A percentile compares a stretch with the other conserved stretches of the same genome.
Evolutionary conservation across 2,113 vertebrate species (phyloP).

Genomic region (Tautogolabrus adspersus): DNA sequence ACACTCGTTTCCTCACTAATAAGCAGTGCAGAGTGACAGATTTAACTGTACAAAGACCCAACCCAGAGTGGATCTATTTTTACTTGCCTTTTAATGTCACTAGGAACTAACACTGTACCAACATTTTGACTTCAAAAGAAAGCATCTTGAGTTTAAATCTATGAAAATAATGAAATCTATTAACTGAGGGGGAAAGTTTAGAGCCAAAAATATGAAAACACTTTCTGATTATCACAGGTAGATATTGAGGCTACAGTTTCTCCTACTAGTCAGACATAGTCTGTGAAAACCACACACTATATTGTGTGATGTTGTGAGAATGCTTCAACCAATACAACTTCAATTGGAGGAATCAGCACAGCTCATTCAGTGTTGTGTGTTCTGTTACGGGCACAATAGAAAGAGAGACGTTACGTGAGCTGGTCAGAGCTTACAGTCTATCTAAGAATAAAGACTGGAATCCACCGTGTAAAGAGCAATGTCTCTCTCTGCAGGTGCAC

Average conservation of each 20-base stretch:
- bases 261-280: conserved; percentile 24
- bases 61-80: conserved; percentile 60
- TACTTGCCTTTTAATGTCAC: conserved; percentile 64
- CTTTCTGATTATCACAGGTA: neutral
- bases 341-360: too few species aligned
- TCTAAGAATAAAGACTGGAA: too few species aligned
- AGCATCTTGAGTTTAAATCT: conserved; percentile 18
- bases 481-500: too few species aligned
- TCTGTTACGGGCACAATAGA: too few species aligned
- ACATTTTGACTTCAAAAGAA: conserved; percentile 60
- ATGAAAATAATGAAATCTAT: conserved; percentile 29
- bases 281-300: neutral
- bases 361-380: too few species aligned
- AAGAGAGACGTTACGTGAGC: too few species aligned
- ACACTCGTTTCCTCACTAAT: conserved; percentile 54
- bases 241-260: conserved; percentile 11
- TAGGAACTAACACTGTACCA: conserved; percentile 44
- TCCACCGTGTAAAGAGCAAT: too few species aligned
- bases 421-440: too few species aligned
- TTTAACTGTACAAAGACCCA: conserved; percentile 54
- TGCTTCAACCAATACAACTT: too few species aligned
- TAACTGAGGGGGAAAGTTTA: neutral
- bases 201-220: conserved; percentile 48
- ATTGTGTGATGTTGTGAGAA: too few species aligned
- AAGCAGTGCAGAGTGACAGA: conserved; percentile 69